Conservation (phyloP, 2,797 vertebrate genomes). For the Pseudochirops corinnae region DNA sequence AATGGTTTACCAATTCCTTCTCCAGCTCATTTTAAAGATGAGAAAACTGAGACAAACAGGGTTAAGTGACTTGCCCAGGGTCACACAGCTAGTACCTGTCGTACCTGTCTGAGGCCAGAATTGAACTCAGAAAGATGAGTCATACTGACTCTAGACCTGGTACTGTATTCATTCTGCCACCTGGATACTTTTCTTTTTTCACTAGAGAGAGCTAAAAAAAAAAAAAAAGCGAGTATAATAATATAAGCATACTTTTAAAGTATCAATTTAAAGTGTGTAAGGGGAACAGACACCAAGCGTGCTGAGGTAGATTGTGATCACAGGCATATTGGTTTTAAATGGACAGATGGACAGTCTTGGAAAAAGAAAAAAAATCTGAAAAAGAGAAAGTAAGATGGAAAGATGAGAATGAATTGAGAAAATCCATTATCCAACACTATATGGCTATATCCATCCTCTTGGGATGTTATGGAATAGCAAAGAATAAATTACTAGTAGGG, state of each 20-base stretch:
- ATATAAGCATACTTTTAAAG: not conserved
- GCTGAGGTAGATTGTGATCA: not conserved
- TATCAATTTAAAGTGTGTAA: not conserved
- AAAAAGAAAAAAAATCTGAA: not conserved
- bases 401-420: accelerated
- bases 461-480: not conserved
- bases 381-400: not conserved
- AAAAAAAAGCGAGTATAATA: not conserved
- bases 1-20: not conserved
- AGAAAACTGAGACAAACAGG: not conserved
- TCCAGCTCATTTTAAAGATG: not conserved
- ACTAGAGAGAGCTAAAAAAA: not conserved
- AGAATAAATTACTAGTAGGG: not conserved
- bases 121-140: not conserved
- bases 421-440: not conserved
- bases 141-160: no score
- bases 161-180: not conserved
- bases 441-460: accelerated
- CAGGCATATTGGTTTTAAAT: not conserved
- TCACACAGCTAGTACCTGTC: not conserved
- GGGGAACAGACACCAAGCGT: not conserved
- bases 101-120: not conserved
- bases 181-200: no score
- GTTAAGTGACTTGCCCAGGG: not conserved
- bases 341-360: not conserved